Evolutionary conservation across 2,797 vertebrate genomes (phyloP), one percentile per base, ranked within the genome.

Genomic region (Amblyraja radiata): DNA sequence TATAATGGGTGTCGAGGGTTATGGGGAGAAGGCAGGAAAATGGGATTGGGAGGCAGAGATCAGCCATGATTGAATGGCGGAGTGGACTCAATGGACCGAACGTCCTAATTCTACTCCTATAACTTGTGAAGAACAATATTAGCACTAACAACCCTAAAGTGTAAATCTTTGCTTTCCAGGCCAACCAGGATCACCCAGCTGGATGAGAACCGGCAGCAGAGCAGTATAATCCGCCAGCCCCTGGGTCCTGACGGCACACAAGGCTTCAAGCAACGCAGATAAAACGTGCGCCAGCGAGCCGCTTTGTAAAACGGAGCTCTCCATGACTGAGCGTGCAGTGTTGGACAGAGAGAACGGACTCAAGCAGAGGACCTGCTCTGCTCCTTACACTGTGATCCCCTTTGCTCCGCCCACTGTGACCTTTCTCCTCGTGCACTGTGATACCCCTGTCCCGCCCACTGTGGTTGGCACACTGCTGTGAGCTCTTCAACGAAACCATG

Each of bases 191-290:
- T 97, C 95, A 97, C 96, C n/a, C 97, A 97, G 93, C 97, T 97
- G 0, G 98, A 99, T 93, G 98, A 99, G 94, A 95, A 95, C 95
- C 95, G 98, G 94, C 97, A 97, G 95, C 97, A 97, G 97, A 98
- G 97, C 95, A 97, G 98, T 94, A 97, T 97, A 95, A 97, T 98
- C 95, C 96, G 98, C 94, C 98, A 99, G 95, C 98, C 98, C 13
- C 95, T 97, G 94, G 97, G 98, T 95, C 98, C 98, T 23, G 98
- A 99, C 78, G 97, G 98, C 94, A 98, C 97, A 93, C 99, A 98
- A 93, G 98, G 98, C 95, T 99, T 99, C 97, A 97, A 97, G 95
- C 98, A 99, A 94, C 97, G 98, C 97, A 98, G 98, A 99, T 99
- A 99, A 97, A 95, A 83, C 93, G 93, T 94, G 93, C 94, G 94